Base-by-base conservation (phyloP, 2,113 vertebrate genomes). In the Parus major region DNA sequence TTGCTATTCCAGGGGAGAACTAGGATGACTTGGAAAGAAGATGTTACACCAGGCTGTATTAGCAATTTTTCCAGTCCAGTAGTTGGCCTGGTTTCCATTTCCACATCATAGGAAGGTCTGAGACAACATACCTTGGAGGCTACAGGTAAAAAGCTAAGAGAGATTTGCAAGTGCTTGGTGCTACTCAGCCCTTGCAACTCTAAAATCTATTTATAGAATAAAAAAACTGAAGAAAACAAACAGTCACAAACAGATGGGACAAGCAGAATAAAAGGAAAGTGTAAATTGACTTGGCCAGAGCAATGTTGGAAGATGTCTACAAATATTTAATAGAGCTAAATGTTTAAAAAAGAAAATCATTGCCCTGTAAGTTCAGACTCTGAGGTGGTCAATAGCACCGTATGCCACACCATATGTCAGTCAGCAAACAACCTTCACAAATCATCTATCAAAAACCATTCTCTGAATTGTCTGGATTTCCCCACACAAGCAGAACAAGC, bases 381-480 rank as follows among this genome's bases (percentile, higher is more conserved):
- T 2, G n/a, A 79, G 95, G 96, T 96, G 95, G 95, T 91, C 96
- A 95, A 96, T n/a, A 71, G 92, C 93, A 79, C 95, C 95, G 33
- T 96, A 86, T 96, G 96, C 55, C 96, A 88, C 4, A 24, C 93
- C 96, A 93, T 94, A 91, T 96, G 95, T 63, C 92, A 84, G 92
- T 87, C 90, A 96, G 96, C 84, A 95, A 95, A 96, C 86, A 92
- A 57, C 83, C 82, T 69, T 31, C 47, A 35, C 55, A 82, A 91
- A 70, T 25, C 89, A 65, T 20, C 85, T 56, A 41, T 78, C 92
- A 53, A 41, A 82, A 80, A 36, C 50, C 72, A 4, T 46, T 65
- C 86, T 42, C 64, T 35, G 10, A 27, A 31, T 25, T 5, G 24
- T 9, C 63, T 16, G 0, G 2, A 18, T 55, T 86, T 60, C 57